phyloP scores from a whole-genome alignment of 1,140 invertebrate genomes.

The Lordiphosa mommai region DNA sequence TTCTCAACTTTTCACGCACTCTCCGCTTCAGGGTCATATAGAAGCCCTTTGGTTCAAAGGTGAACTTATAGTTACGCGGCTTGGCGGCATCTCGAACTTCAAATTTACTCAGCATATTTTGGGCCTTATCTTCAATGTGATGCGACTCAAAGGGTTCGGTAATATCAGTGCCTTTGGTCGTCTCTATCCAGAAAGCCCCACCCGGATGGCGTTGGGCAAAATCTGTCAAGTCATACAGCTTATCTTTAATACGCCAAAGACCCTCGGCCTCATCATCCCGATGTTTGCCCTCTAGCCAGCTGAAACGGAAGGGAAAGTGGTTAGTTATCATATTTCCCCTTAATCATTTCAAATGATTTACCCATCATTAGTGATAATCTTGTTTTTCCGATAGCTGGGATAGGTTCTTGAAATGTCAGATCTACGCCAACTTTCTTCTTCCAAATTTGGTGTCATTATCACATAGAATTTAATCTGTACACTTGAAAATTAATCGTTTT shows the following conservation, averaged over 20 bases:
- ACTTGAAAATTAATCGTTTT: no score
- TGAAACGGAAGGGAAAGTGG: conserved; percentile 12
- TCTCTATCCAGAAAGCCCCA: conserved; percentile 86
- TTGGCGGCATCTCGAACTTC: conserved; percentile 82
- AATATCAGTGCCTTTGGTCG: conserved; percentile 88
- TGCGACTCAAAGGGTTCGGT: conserved; percentile 87
- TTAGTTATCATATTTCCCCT: not conserved
- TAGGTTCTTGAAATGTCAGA: conserved; percentile 57
- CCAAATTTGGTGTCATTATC: conserved; percentile 46
- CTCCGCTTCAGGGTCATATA: conserved; percentile 84
- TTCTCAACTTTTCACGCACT: conserved; percentile 81
- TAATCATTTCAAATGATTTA: not conserved
- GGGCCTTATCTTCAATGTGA: conserved; percentile 82
- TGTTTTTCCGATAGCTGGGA: conserved; percentile 43
- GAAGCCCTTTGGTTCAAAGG: conserved; percentile 86
- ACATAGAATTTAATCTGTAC: not conserved
- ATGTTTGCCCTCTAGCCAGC: conserved; percentile 85
- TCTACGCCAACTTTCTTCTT: conserved; percentile 43
- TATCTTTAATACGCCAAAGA: conserved; percentile 88
- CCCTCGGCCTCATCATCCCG: conserved; percentile 87
- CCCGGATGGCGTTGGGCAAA: conserved; percentile 89
- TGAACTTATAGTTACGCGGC: conserved; percentile 84
- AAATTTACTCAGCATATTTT: conserved; percentile 83
- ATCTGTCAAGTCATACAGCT: conserved; percentile 86
- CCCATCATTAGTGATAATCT: conserved; percentile 37